Base-by-base conservation (phyloP, 2,797 vertebrate genomes). In the Xenentodon cancila region DNA sequence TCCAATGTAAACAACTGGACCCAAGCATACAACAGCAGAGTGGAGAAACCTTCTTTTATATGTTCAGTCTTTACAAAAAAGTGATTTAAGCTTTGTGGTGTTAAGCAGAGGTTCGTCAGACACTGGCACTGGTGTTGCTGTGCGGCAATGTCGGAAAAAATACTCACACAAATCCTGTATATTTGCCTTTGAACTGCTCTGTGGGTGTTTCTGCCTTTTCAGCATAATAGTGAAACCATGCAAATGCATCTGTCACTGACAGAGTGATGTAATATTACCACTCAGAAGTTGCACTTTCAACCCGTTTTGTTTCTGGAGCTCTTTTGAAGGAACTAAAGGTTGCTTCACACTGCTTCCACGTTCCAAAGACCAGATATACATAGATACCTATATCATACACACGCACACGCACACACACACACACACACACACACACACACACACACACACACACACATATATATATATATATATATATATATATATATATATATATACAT, bases 201-300 rank as follows among this genome's bases (percentile, higher is more conserved):
- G 54, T 53, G 15, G 46, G 50, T 59, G 54, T 51, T 68, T 64
- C 27, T 46, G 60, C 51, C 60, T 12, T 51, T 44, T 15, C 40
- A 12, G 48, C 16, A 20, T 52, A 42, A 22, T 32, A 48, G n/a
- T 52, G 42, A 21, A 22, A 17, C 43, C 44, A 30, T 40, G 30
- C 44, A 37, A 34, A 47, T 42, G 32, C 30, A 47, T 60, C 20
- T 54, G 21, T 54, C 21, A 53, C 45, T 37, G 17, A 25, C 19
- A 9, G 21, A 21, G 51, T n/a, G 51, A 64, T 25, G 20, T 20
- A 54, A 54, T 19, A 12, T 25, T 30, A 45, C 43, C 30, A 63
- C n/a, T n/a, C n/a, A n/a, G n/a, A n/a, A n/a, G n/a, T n/a, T n/a
- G n/a, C n/a, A n/a, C n/a, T n/a, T n/a, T n/a, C n/a, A n/a, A n/a